Base-by-base conservation (phyloP, 2,113 vertebrate species). In the Castor canadensis region DNA sequence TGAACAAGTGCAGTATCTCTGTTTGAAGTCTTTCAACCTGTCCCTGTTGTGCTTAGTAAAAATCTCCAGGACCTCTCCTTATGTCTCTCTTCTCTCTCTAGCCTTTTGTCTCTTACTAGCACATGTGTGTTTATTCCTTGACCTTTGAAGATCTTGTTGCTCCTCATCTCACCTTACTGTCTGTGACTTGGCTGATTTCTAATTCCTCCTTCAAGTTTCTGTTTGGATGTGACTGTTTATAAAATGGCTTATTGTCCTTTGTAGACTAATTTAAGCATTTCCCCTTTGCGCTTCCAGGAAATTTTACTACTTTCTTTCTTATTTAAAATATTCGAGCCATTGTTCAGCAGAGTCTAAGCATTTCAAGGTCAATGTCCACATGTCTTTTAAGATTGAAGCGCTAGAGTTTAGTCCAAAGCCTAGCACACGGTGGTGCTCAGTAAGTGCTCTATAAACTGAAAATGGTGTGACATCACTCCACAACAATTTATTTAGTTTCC, bases 311-410 rank as follows among this genome's bases (percentile, higher is more conserved):
- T 26, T 89, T 77, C 43, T 66, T 71, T 71, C 32, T 30, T 64
- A 71, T 64, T 92, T 45, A 94, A 75, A 77, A 71, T 64, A n/a
- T 67, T 64, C n/a, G n/a, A n/a, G n/a, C n/a, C n/a, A n/a, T n/a
- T n/a, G n/a, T n/a, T n/a, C n/a, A n/a, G n/a, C n/a, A n/a, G n/a
- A n/a, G n/a, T n/a, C n/a, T n/a, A n/a, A 81, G 16, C n/a, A 73
- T 19, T 64, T 47, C 26, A 30, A 71, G 16, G 49, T 8, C 82
- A 52, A 10, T 38, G 12, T 45, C 45, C 49, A 60, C 0, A 0
- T 58, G 30, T 72, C 45, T 6, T 60, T 90, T 35, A 8, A 54
- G 9, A 58, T 9, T 43, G 6, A 43, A 22, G 52, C 67, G 71
- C 4, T 26, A 4, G 19, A 35, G 4, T 69, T 71, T 71, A 71